Base-by-base conservation (phyloP, 2,888 invertebrate species). In the Cybosia mesomella region DNA sequence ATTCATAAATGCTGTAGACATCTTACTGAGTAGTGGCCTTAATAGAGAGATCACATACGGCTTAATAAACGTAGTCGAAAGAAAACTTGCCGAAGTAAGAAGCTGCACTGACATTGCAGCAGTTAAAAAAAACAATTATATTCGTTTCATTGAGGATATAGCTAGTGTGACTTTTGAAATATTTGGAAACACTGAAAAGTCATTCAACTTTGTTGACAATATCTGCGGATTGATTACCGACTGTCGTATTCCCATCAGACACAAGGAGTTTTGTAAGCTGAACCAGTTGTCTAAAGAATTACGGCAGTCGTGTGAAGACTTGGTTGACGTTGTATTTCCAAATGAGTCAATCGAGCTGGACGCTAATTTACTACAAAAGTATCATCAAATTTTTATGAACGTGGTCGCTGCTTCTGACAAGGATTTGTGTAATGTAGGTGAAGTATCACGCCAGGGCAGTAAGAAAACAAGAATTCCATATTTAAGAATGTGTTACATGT, bases 401-500 rank as follows among this genome's bases (percentile, higher is more conserved):
- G 94, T 90, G 59, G 94, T 91, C 74, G 91, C 95, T 13, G 93
- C 93, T 0, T 93, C 95, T 2, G 95, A 95, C 57, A 95, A 95
- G 80, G 95, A 95, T 71, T 69, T 95, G 34, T 95, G 91, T 71
- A 93, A 93, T 65, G 86, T 94, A 2, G 86, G 87, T 1, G 95
- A 95, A 75, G 91, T 94, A 15, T 87, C 87, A 39, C 87, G 91
- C 7, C 89, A 91, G 36, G 89, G 89, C 0, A 90, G 82, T 18
- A 95, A 89, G 68, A 95, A 94, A 73, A 80, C 91, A 21, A 89
- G 92, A 80, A 91, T 85, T 68, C 94, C 93, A 67, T 96, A 95
- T 81, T 85, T 96, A 61, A 90, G 93, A 78, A 95, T 95, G 89
- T 92, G 96, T 72, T 95, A 95, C 79, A 95, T 95, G 85, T 96